Percentiles rank a stretch among this genome's conserved stretches.
phyloP scores from a whole-genome alignment of 2,797 vertebrate genomes.

The Bothrops alternatus region DNA sequence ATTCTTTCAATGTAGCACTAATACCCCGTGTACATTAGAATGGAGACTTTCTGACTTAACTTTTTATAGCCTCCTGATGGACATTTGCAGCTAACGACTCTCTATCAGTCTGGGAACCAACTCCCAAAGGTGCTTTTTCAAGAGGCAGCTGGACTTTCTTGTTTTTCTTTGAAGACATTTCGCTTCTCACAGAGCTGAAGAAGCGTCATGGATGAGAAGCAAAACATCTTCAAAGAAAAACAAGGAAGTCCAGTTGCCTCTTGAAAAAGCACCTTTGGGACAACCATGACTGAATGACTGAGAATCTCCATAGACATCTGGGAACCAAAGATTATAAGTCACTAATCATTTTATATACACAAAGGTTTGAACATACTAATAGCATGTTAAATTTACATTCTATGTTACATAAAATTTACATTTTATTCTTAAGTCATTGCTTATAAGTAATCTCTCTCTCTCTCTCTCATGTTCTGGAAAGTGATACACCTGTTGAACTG shows the following conservation, averaged over 20 bases:
- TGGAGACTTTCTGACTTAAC: not conserved
- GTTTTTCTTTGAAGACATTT: too few relatives aligned
- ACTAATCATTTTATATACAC: not conserved
- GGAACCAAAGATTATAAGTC: not conserved
- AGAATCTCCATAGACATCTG: too few relatives aligned
- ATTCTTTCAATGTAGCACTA: not conserved
- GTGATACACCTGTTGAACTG: not conserved
- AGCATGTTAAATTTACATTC: not conserved
- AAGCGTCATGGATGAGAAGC: too few relatives aligned
- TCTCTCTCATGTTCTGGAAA: not conserved
- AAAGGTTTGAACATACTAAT: not conserved
- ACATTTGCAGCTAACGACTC: not conserved
- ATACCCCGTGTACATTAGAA: not conserved
- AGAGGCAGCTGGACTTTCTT: too few relatives aligned
- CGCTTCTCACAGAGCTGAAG: too few relatives aligned
- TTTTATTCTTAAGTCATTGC: not conserved
- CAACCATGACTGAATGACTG: too few relatives aligned
- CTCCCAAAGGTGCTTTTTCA: too few relatives aligned
- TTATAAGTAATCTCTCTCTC: too few relatives aligned
- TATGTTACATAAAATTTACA: not conserved
- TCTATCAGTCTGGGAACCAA: not conserved
- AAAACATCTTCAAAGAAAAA: too few relatives aligned
- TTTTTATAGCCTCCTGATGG: not conserved
- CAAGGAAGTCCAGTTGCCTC: too few relatives aligned
- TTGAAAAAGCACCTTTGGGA: too few relatives aligned